A percentile compares a stretch with the other conserved stretches of the same genome.
These are phyloP conservation scores for Dascillus cervinus DNA, from an alignment of 2,888 invertebrate species.

Conservation along the genomic window DNA sequence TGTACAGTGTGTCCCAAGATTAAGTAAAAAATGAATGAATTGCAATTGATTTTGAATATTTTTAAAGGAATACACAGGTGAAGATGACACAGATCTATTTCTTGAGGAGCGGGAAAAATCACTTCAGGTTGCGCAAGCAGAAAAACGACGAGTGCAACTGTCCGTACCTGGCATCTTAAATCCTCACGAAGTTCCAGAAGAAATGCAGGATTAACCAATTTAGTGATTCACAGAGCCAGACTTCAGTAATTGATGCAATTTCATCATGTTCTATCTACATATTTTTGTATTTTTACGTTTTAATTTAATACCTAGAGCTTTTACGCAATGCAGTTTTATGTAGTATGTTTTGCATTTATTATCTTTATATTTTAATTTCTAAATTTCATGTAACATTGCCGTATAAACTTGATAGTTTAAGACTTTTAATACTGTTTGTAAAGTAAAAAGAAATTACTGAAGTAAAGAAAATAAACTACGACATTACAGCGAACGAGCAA, in stretches of 20 bases:
- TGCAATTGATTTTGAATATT: background rate
- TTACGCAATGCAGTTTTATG: slow-evolving; percentile 10
- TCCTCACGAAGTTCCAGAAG: slow-evolving; percentile 91
- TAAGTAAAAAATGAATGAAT: no score
- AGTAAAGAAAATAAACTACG: no score
- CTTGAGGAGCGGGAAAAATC: slow-evolving; percentile 92
- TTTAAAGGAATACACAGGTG: slow-evolving; percentile 92
- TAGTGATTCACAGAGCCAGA: slow-evolving; percentile 10
- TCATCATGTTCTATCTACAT: slow-evolving; percentile 29
- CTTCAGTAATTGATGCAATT: slow-evolving; percentile 18
- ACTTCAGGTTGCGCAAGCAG: slow-evolving; percentile 83
- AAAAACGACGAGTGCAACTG: slow-evolving; percentile 87
- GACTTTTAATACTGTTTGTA: no score
- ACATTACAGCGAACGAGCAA: no score
- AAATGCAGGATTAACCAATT: slow-evolving; percentile 77
- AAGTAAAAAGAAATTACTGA: no score
- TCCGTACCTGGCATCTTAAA: slow-evolving; percentile 94
- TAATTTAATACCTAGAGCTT: no score
- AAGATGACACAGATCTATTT: slow-evolving; percentile 95
- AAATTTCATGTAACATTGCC: no score
- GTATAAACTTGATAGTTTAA: no score
- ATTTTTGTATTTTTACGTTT: slow-evolving; percentile 31
- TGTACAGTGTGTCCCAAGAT: no score
- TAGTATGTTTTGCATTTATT: slow-evolving; percentile 10
- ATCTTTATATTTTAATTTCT: no score